phyloP scores from a whole-genome alignment of 1,140 invertebrate species.

The Vollenhovia emeryi region DNA sequence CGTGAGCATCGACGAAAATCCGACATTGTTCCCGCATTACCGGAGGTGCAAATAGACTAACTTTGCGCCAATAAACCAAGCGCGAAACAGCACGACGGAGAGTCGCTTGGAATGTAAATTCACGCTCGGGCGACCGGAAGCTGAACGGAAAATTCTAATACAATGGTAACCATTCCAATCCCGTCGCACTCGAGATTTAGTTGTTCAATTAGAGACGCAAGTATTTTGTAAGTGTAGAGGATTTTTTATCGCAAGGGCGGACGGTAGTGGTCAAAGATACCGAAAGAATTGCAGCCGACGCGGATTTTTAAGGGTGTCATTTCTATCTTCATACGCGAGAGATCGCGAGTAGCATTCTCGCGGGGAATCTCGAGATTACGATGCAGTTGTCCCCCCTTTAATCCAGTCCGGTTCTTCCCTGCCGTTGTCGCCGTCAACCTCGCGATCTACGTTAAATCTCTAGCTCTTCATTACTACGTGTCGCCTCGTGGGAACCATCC shows the following conservation, averaged over 20 bases:
- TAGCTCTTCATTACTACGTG: slow-evolving; percentile 66
- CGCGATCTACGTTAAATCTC: slow-evolving; percentile 34
- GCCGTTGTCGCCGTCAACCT: not conserved
- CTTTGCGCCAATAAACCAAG: slow-evolving; percentile 60
- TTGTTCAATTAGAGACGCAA: not conserved
- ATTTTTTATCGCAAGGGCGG: not conserved
- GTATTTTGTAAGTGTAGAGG: not conserved
- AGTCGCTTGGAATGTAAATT: slow-evolving; percentile 39
- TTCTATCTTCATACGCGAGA: slow-evolving; percentile 40
- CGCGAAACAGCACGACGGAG: slow-evolving; percentile 47
- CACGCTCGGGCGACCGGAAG: slow-evolving; percentile 14
- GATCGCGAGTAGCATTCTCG: slow-evolving; percentile 42
- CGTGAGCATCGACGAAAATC: slow-evolving; percentile 61
- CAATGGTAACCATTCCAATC: not conserved
- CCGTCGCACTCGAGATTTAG: not conserved
- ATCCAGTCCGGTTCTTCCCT: slow-evolving; percentile 23
- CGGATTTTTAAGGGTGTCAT: slow-evolving; percentile 44
- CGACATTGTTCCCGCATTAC: slow-evolving; percentile 54
- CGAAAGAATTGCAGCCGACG: not conserved
- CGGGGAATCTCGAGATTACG: slow-evolving; percentile 64
- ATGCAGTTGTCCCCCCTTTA: slow-evolving; percentile 71
- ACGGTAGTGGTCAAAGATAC: too few species aligned
- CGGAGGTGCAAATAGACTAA: slow-evolving; percentile 60
- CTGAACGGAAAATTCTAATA: not conserved
- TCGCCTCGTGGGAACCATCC: slow-evolving; percentile 56